phyloP scores from a whole-genome alignment of 2,113 vertebrate genomes.

The Nettapus auritus region DNA sequence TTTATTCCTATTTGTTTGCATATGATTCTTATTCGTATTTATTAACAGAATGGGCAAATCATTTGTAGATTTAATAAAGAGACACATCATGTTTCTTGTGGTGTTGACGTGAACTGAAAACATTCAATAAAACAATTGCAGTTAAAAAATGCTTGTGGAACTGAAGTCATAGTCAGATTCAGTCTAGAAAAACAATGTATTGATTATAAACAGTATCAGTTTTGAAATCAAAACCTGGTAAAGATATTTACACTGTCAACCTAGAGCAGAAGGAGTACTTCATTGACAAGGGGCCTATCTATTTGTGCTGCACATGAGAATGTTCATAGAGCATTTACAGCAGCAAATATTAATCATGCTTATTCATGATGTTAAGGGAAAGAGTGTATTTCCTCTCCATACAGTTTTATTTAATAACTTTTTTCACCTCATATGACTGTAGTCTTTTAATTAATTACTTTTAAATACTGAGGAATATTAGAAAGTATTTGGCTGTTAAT shows the following conservation, averaged over 20 bases:
- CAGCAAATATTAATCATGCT: neutral
- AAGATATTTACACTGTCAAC: neutral
- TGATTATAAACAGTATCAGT: neutral
- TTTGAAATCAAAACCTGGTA: neutral
- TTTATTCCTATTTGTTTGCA: neutral
- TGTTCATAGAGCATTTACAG: neutral
- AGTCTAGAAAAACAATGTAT: neutral
- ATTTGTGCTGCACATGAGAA: neutral
- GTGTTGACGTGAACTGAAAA: neutral
- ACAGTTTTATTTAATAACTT: slow-evolving; percentile 8
- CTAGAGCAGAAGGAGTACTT: neutral
- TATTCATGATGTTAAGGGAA: neutral
- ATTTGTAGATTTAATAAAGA: neutral
- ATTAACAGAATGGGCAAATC: neutral
- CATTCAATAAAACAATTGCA: neutral
- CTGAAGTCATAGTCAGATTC: neutral
- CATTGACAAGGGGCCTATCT: neutral
- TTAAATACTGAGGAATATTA: neutral
- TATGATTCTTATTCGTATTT: neutral
- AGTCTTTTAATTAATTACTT: slow-evolving; percentile 39
- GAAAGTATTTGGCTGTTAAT: neutral
- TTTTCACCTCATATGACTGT: neutral
- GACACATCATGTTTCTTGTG: neutral
- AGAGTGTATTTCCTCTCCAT: neutral
- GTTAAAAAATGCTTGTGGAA: neutral